Base-by-base conservation (phyloP, 1,140 invertebrate species). In the Scaptomyza pallida region DNA sequence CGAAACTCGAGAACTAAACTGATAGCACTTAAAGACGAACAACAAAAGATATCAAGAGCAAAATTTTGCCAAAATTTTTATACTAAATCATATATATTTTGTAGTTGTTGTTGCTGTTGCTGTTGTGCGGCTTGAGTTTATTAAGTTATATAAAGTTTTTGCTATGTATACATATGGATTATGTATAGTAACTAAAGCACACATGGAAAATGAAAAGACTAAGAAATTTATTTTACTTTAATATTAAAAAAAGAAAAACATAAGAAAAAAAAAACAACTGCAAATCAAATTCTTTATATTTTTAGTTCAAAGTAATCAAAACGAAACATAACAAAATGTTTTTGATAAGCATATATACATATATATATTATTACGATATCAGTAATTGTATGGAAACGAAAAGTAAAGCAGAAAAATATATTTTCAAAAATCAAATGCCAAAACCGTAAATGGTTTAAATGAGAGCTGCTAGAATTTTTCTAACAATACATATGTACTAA, bases 161-260 rank as follows among this genome's bases (percentile, higher is more conserved):
- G 80, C 80, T 83, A 80, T 78, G 61, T 83, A 78, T 83, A 77
- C 73, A 43, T 48, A 72, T 55, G 65, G 77, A 72, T 72, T 88
- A 86, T 86, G 82, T 86, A 86, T 88, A 81, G 74, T 72, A 86
- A 86, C 81, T 88, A 75, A 88, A 88, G 82, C 82, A 88, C 82
- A 88, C 82, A 83, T 89, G 82, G 82, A 88, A 88, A 88, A 88
- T 88, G 82, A 88, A 88, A 86, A 88, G 82, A 88, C 82, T 88
- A 88, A 88, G 75, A 81, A 88, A 75, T 89, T 78, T 82, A 85
- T 85, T 83, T 78, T 83, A 85, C 47, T 78, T 51, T 69, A 76
- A 56, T 74, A 74, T 77, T 80, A 75, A 52, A 60, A 60, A 21
- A 21, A 4, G 4, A n/a, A n/a, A 23, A 21, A 21, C 21, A 23